phyloP scores from a whole-genome alignment of 2,888 invertebrate genomes.

The Byasa hedistus region DNA sequence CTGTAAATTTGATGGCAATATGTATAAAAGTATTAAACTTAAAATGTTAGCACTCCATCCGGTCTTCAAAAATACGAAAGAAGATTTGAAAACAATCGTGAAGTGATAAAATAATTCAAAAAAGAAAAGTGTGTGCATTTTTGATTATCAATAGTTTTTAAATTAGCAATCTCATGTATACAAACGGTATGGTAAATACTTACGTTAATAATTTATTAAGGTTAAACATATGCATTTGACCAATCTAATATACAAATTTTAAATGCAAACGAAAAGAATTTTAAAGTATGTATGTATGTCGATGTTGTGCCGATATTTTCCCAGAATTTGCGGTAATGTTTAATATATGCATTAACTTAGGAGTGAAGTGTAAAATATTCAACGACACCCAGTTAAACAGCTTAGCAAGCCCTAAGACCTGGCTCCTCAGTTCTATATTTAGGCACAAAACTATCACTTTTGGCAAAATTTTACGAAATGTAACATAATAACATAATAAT shows the following conservation, averaged over 20 bases:
- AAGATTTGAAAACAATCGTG: too few relatives aligned
- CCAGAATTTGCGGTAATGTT: neutral
- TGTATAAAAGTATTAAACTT: too few relatives aligned
- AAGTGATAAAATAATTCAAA: too few relatives aligned
- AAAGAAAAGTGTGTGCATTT: too few relatives aligned
- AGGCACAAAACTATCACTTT: constrained; percentile 3
- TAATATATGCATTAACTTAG: constrained; percentile 21
- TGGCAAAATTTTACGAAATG: neutral
- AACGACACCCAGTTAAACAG: constrained; percentile 20
- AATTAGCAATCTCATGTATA: too few relatives aligned
- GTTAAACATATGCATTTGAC: neutral
- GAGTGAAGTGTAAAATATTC: constrained; percentile 26
- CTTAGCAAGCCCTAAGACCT: constrained; percentile 16
- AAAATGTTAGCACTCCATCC: too few relatives aligned
- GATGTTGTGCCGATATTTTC: neutral
- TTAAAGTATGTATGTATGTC: neutral
- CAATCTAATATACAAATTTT: too few relatives aligned
- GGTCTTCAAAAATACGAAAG: too few relatives aligned
- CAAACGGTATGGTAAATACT: too few relatives aligned
- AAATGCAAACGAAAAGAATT: neutral
- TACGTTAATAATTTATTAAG: too few relatives aligned
- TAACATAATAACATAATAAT: neutral
- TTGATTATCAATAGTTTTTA: too few relatives aligned
- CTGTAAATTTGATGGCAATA: too few relatives aligned
- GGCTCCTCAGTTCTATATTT: constrained; percentile 25